phyloP scores from a whole-genome alignment of 2,113 vertebrate species.

The Ochotona curzoniae region DNA sequence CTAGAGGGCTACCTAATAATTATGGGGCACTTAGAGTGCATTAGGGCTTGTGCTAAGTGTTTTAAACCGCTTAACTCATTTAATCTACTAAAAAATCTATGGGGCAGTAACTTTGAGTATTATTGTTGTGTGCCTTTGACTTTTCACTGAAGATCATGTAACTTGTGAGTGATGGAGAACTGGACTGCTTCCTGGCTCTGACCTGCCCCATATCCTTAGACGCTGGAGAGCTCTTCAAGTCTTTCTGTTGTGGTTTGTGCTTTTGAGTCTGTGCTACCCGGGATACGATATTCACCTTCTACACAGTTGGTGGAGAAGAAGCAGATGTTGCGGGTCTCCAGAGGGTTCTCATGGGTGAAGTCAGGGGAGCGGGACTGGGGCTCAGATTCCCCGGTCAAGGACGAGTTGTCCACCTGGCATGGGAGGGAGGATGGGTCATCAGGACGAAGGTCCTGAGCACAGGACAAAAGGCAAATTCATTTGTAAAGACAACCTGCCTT shows the following conservation, averaged over 20 bases:
- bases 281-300: constrained; percentile 87
- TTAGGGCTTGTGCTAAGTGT: neutral
- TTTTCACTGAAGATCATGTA: neutral
- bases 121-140: neutral
- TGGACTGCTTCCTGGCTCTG: neutral
- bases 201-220: neutral
- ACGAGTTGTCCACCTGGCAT: constrained; percentile 95
- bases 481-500: neutral
- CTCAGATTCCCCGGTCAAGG: constrained; percentile 95
- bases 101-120: neutral
- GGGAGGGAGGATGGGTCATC: neutral
- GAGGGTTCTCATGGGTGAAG: constrained; percentile 93
- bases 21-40: neutral
- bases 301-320: constrained; percentile 98
- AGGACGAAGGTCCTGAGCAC: neutral
- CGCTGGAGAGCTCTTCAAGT: neutral
- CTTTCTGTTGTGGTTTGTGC: neutral
- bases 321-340: constrained; percentile 95
- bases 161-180: neutral
- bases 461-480: neutral
- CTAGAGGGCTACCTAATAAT: neutral
- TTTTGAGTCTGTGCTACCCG: constrained; percentile 8
- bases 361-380: constrained; percentile 92
- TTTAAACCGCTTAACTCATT: neutral
- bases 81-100: neutral